Evolutionary conservation across 2,797 vertebrate genomes (phyloP).

Genomic region (Malacoraja senta): DNA sequence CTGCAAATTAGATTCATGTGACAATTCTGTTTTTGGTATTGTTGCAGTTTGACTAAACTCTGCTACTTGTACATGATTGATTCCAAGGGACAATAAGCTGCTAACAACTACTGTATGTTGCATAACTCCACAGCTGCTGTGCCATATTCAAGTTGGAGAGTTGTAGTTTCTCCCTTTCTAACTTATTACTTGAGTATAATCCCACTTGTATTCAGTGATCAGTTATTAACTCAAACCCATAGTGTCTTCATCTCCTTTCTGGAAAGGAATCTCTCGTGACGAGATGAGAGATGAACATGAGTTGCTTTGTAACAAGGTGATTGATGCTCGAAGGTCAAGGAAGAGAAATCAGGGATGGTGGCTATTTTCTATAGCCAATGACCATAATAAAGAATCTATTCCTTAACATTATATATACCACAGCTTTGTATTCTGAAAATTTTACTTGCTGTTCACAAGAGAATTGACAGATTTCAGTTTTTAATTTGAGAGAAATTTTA

Average conservation of each 20-base stretch:
- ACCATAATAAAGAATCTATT: neutral
- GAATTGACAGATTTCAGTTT: neutral
- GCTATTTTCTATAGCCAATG: neutral
- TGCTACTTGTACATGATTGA: neutral
- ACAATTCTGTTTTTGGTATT: neutral
- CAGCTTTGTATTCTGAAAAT: neutral
- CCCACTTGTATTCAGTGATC: neutral
- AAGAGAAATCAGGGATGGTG: neutral
- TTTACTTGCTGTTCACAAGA: neutral
- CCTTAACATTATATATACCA: neutral
- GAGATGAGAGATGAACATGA: neutral
- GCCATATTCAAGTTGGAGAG: neutral
- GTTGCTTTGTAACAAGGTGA: neutral
- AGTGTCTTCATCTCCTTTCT: neutral
- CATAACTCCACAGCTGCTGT: neutral
- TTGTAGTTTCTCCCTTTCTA: neutral
- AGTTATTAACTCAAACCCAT: neutral
- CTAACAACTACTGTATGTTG: neutral
- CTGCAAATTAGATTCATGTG: neutral
- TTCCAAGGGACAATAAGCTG: neutral
- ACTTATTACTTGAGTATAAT: neutral
- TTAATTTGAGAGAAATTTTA: neutral
- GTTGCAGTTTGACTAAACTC: neutral
- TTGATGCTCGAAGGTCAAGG: neutral
- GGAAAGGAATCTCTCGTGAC: neutral